Evolutionary conservation across 2,888 invertebrate species (phyloP).

Genomic region (Cremastinae sp.): DNA sequence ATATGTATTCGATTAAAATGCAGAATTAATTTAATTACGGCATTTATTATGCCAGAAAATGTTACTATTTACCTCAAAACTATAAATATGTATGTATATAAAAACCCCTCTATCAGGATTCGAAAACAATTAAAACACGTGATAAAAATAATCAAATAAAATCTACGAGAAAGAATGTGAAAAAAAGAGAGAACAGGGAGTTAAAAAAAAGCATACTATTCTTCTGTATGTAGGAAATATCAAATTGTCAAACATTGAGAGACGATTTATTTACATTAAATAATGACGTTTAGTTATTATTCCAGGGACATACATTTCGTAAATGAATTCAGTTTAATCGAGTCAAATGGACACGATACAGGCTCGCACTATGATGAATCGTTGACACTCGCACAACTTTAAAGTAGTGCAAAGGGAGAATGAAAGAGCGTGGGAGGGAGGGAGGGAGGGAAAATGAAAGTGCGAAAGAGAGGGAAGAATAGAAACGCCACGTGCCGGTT

Average conservation of each 20-base stretch:
- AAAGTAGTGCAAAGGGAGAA: slow-evolving; percentile 4
- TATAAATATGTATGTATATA: no score
- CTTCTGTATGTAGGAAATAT: not conserved
- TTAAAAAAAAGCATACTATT: no score
- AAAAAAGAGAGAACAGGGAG: no score
- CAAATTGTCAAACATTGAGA: slow-evolving; percentile 31
- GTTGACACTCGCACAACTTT: not conserved
- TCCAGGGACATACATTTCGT: slow-evolving; percentile 6
- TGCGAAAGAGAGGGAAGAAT: slow-evolving; percentile 40
- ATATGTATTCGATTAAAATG: no score
- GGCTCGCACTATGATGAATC: slow-evolving; percentile 14
- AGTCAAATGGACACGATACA: slow-evolving; percentile 32
- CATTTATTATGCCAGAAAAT: no score
- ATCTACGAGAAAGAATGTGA: no score
- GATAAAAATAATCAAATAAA: no score
- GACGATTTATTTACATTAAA: slow-evolving; percentile 24
- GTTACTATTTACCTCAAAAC: no score
- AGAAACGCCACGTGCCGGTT: slow-evolving; percentile 55
- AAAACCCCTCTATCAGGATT: no score
- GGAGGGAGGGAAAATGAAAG: slow-evolving; percentile 11
- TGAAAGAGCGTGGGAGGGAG: slow-evolving; percentile 1
- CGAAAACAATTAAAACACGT: no score
- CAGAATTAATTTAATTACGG: no score
- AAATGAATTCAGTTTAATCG: slow-evolving; percentile 55
- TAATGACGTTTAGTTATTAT: slow-evolving; percentile 46